A percentile compares a stretch with the other conserved stretches of the same genome.
These are phyloP conservation scores for Datnioides undecimradiatus DNA, from an alignment of 2,113 vertebrate species.

Conservation along the genomic window DNA sequence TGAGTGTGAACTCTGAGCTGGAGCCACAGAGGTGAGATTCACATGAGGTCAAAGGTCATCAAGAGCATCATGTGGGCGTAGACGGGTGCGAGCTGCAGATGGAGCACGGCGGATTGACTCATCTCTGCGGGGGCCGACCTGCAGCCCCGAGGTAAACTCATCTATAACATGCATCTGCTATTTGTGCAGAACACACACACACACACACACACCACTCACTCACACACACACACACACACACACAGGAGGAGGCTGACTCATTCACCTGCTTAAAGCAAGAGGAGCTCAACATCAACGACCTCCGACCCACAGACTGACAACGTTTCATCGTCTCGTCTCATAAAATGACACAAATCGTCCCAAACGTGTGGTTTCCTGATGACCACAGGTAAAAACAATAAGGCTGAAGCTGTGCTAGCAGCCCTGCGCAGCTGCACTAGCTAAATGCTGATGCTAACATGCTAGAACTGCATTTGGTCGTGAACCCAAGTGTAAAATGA, in stretches of 20 bases:
- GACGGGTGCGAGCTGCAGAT: neutral
- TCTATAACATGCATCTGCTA: slow-evolving; percentile 7
- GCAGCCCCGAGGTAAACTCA: slow-evolving; percentile 4
- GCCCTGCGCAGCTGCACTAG: no score
- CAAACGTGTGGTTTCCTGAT: neutral
- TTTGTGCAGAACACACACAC: neutral
- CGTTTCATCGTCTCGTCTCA: no score
- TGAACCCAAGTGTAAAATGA: no score
- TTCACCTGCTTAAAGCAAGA: neutral
- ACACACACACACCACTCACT: neutral
- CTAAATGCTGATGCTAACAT: no score
- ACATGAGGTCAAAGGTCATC: neutral
- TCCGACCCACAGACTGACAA: no score
- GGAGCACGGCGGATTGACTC: slow-evolving; percentile 1
- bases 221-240: slow-evolving; percentile 9
- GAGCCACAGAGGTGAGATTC: neutral
- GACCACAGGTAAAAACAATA: no score
- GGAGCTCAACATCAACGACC: neutral
- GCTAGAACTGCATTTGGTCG: no score
- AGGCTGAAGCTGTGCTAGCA: no score
- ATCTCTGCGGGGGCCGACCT: slow-evolving; percentile 20
- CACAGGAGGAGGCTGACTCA: neutral
- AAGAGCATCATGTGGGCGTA: neutral
- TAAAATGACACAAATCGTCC: neutral
- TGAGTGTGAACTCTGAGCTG: neutral